Evolutionary conservation across 2,888 invertebrate species (phyloP), one percentile per base, ranked within the genome.

Genomic region (Oligia fasciuncula): DNA sequence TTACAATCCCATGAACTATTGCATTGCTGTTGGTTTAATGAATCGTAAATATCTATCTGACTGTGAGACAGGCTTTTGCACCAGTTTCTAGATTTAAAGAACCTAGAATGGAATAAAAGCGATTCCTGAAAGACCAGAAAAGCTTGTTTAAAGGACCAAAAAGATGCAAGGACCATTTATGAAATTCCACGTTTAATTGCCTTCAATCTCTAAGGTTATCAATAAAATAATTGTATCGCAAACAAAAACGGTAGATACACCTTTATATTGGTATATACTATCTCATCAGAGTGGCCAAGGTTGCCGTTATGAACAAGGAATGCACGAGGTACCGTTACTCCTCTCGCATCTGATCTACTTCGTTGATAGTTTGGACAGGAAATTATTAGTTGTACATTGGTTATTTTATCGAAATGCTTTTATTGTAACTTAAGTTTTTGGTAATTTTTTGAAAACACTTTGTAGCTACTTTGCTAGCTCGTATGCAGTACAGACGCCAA

Each of bases 271-370:
- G 14, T 75, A 80, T 80, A 84, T 87, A 86, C 88, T 87, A 86
- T 86, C 80, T 90, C 85, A 88, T 75, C 79, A 76, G 46, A 78
- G 76, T 76, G 69, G 81, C 86, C 88, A 90, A 89, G 88, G 88
- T 81, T 89, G 82, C 84, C 87, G 85, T 88, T 88, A 89, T 88
- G 90, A 90, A 89, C 75, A 89, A 90, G 92, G 92, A 93, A 93
- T 92, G 92, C 89, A 89, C 77, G 73, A 77, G 76, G 76, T 77
- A 91, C 93, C 92, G 94, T 94, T 94, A 94, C 89, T 85, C 81
- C 83, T 81, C 88, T 87, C 77, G 81, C 85, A 90, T 88, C 89
- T 90, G 92, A 92, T 91, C 91, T 90, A 93, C 89, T 92, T 91
- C 83, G 75, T 77, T 87, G 89, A 91, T 91, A 90, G 88, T 90